Conservation (phyloP, 2,888 invertebrate genomes). For the Macaria notata region DNA sequence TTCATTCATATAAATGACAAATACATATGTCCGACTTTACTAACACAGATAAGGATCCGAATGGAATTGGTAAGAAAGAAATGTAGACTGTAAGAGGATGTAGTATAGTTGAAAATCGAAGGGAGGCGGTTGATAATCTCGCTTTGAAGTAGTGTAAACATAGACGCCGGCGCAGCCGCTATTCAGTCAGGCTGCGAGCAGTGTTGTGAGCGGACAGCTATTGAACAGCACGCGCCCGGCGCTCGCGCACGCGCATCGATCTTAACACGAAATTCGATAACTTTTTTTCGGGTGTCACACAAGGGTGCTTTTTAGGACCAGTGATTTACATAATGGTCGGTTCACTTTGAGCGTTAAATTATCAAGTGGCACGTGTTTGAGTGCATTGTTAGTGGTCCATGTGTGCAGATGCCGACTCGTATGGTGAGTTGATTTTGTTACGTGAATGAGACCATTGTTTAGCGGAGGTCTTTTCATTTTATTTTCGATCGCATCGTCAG, state of each 20-base stretch:
- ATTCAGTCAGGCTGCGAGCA: slow-evolving; percentile 58
- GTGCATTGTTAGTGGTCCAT: slow-evolving; percentile 57
- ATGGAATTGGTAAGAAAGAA: slow-evolving; percentile 26
- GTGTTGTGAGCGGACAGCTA: slow-evolving; percentile 61
- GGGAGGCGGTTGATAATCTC: slow-evolving; percentile 56
- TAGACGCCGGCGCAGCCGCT: slow-evolving; percentile 61
- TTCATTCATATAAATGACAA: slow-evolving; percentile 79
- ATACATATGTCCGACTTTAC: slow-evolving; percentile 73
- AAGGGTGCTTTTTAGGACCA: slow-evolving; percentile 60
- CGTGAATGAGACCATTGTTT: slow-evolving; percentile 72
- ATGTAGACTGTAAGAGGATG: slow-evolving; percentile 15
- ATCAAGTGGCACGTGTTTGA: slow-evolving; percentile 49
- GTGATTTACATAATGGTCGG: slow-evolving; percentile 50
- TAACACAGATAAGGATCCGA: slow-evolving; percentile 67
- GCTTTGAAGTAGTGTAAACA: slow-evolving; percentile 77
- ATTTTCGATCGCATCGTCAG: slow-evolving; percentile 52
- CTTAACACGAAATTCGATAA: slow-evolving; percentile 57
- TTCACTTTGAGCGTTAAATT: slow-evolving; percentile 28
- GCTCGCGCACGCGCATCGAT: slow-evolving; percentile 57
- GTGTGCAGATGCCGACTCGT: slow-evolving; percentile 65
- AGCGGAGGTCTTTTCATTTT: slow-evolving; percentile 59
- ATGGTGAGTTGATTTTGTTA: slow-evolving; percentile 71
- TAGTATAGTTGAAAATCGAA: slow-evolving; percentile 43
- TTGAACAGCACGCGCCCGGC: slow-evolving; percentile 59
- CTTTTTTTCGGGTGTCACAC: slow-evolving; percentile 50